Evolutionary conservation across 2,113 vertebrate genomes (phyloP).

Genomic region (chimpanzee (Pan troglodytes)): NHGRI_mPanTro3-v2.1_pri NC_072407.2:66207001-66207500

Average conservation of each 20-base stretch:
- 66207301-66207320: too few species aligned
- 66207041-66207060: not conserved
- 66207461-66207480: not conserved
- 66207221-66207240: too few species aligned
- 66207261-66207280: too few species aligned
- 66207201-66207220: too few species aligned
- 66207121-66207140: not conserved
- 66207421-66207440: not conserved
- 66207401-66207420: not conserved
- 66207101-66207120: not conserved
- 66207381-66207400: too few species aligned
- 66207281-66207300: too few species aligned
- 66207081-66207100: not conserved
- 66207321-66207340: too few species aligned
- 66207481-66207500: not conserved
- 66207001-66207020: not conserved
- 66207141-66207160: not conserved
- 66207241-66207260: too few species aligned
- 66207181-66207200: not conserved
- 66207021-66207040: not conserved
- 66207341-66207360: too few species aligned
- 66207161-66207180: not conserved
- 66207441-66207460: not conserved
- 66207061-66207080: not conserved
- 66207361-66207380: too few species aligned